Evolutionary conservation across 2,113 vertebrate species (phyloP).

Genomic region (Nerophis lumbriciformis): DNA sequence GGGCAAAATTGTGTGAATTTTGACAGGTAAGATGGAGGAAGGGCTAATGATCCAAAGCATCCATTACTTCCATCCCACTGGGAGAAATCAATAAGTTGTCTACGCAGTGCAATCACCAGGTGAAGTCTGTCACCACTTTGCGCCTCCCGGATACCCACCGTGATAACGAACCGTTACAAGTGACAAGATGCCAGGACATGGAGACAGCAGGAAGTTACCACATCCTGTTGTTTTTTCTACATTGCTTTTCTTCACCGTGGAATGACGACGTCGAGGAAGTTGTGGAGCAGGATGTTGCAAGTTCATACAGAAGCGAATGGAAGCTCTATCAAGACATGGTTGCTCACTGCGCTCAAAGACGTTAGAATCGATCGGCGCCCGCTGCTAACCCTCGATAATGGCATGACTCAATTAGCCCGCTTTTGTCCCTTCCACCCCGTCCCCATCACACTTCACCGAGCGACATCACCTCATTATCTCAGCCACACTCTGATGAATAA

Average conservation of each 20-base stretch:
- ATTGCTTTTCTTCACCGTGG: too few relatives aligned
- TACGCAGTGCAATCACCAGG: background rate
- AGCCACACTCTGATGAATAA: constrained; percentile 29
- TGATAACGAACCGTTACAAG: background rate
- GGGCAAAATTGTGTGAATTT: too few relatives aligned
- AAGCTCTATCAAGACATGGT: background rate
- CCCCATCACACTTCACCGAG: constrained; percentile 43
- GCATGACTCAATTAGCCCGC: constrained; percentile 53
- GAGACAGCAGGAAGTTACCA: too few relatives aligned
- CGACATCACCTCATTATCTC: constrained; percentile 55
- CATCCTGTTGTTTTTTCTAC: too few relatives aligned
- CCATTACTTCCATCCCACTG: too few relatives aligned
- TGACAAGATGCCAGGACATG: too few relatives aligned
- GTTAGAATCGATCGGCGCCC: constrained; percentile 27
- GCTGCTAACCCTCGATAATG: constrained; percentile 35
- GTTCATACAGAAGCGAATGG: background rate
- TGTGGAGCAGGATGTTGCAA: background rate
- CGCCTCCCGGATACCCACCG: background rate
- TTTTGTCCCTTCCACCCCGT: constrained; percentile 50
- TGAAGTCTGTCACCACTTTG: background rate
- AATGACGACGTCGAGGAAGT: background rate
- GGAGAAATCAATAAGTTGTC: background rate
- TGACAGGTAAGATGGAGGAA: too few relatives aligned
- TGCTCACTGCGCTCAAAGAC: background rate
- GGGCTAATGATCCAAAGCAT: too few relatives aligned